Percentiles rank a stretch among this genome's conserved stretches.
Evolutionary conservation across 2,797 vertebrate species (phyloP).

Genomic region (Merluccius polli): DNA sequence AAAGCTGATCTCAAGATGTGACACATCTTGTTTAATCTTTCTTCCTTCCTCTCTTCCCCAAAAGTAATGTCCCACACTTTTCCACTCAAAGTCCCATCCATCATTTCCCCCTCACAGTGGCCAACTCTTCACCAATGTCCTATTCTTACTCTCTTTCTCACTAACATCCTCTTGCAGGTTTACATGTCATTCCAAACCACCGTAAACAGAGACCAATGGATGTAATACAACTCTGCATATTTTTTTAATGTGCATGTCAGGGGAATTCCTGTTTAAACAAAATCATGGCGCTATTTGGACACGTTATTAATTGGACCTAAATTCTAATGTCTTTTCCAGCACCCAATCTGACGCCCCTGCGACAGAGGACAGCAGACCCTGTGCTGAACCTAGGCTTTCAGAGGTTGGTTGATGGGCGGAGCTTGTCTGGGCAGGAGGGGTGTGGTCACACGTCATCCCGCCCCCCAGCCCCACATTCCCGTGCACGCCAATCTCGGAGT

Average conservation of each 20-base stretch:
- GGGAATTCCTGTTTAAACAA: background rate
- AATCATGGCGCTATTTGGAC: background rate
- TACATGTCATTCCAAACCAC: background rate
- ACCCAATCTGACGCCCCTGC: constrained; percentile 77
- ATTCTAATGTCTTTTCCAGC: constrained; percentile 60
- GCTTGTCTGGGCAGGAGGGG: constrained; percentile 48
- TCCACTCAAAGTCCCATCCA: background rate
- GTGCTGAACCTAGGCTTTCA: constrained; percentile 76
- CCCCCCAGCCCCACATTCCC: constrained; percentile 48
- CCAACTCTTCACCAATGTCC: background rate
- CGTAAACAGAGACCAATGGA: background rate
- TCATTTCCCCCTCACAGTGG: background rate
- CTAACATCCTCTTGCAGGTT: constrained; percentile 4
- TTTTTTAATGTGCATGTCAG: background rate
- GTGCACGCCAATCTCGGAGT: constrained; percentile 78
- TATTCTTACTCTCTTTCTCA: background rate
- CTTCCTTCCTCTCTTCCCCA: background rate
- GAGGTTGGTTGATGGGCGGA: constrained; percentile 87
- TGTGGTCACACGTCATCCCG: constrained; percentile 20
- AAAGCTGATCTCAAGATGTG: background rate
- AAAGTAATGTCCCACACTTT: background rate
- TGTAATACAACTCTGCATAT: background rate
- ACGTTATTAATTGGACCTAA: background rate
- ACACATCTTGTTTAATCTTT: background rate
- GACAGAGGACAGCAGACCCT: constrained; percentile 82